Evolutionary conservation across 2,797 vertebrate species (phyloP), one percentile per base, ranked within the genome.

Genomic region (Phataginus tetradactyla): DNA sequence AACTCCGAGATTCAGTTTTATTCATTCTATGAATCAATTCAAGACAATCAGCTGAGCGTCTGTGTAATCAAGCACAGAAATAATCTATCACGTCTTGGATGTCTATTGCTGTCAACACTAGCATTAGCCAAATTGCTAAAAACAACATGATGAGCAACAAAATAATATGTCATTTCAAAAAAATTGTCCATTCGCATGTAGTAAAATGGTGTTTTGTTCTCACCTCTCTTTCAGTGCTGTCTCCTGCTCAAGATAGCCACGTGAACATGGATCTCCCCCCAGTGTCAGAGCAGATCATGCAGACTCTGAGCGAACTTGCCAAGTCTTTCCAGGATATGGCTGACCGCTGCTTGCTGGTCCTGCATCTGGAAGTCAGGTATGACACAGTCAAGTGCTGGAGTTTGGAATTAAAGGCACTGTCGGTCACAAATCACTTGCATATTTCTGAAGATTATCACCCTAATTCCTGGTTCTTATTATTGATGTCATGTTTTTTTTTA

Each of bases 291-390:
- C 99, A 99, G 98, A 99, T 99, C 98, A 98, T 99, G 89, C 99
- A 99, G 98, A 99, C 99, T 1, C 98, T 99, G 18, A 99, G 97
- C 0, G 99, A 99, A 97, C 98, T 99, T 90, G 99, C 99, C 96
- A 99, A 98, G 88, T 99, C 99, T 45, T 99, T 99, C 97, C 99
- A 99, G 96, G 99, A 99, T 83, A 99, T 99, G 97, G 99, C 99
- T 0, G 99, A 99, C 96, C 99, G 99, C 97, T 99, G 99, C 98
- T 98, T 99, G 94, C 99, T 99, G 53, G 99, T 99, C 13, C 98
- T 99, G 49, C 99, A 99, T 97, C 97, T 99, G 98, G 99, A 99
- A 98, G 99, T 99, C 98, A 99, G 99, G 99, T 99, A 99, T 1
- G 98, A 90, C 45, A 13, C 20, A 61, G 71, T 75, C 29, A 66